These are phyloP conservation scores for Elymnias hypermnestra DNA, from an alignment of 1,140 invertebrate species.

Conservation along the genomic window DNA sequence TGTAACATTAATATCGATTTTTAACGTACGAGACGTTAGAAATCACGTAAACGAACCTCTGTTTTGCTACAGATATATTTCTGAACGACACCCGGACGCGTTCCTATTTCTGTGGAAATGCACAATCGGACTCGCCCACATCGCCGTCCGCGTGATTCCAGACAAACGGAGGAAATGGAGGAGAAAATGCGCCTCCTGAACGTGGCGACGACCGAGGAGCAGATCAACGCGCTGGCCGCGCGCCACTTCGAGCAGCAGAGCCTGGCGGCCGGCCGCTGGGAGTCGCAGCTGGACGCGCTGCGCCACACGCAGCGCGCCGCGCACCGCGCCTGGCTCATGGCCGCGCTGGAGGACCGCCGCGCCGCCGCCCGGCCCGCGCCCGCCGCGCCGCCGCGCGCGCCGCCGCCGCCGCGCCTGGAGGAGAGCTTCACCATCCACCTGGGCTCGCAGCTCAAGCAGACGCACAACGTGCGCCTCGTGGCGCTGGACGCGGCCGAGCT, in stretches of 20 bases:
- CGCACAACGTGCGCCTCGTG: conserved; percentile 96
- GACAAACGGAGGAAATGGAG: conserved; percentile 8
- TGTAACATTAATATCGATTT: too few relatives aligned
- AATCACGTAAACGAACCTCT: too few relatives aligned
- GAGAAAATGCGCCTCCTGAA: conserved; percentile 72
- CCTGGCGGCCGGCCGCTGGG: conserved; percentile 85
- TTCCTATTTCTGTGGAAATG: too few relatives aligned
- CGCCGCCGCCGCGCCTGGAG: conserved; percentile 79
- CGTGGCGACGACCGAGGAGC: conserved; percentile 82
- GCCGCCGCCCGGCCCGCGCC: conserved; percentile 71
- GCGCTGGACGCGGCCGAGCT: conserved; percentile 86
- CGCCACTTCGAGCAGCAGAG: conserved; percentile 87
- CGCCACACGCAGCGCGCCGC: conserved; percentile 84
- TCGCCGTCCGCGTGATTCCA: too few relatives aligned
- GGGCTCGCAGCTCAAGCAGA: conserved; percentile 98
- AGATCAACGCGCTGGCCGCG: conserved; percentile 86
- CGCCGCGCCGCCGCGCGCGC: conserved; percentile 17
- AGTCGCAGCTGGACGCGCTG: conserved; percentile 83
- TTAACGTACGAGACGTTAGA: too few relatives aligned
- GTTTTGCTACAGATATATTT: too few relatives aligned
- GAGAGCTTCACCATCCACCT: conserved; percentile 98
- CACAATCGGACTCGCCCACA: too few relatives aligned
- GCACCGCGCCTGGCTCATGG: conserved; percentile 87
- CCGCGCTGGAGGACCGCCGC: conserved; percentile 83
- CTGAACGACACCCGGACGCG: too few relatives aligned